phyloP scores from a whole-genome alignment of 2,797 vertebrate genomes.

The Channa striata region DNA sequence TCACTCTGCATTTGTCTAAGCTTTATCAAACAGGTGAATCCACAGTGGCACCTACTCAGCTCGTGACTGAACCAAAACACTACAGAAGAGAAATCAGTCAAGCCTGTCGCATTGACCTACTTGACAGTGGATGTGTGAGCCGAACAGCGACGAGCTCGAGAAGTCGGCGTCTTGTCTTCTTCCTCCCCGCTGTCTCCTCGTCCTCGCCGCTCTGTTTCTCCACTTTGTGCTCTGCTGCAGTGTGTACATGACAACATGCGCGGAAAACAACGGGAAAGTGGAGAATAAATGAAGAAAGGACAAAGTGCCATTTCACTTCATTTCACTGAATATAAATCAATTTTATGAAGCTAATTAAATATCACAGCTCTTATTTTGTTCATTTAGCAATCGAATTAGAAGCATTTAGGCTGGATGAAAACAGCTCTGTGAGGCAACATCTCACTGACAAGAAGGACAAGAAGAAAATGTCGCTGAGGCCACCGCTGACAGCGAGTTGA shows the following conservation, averaged over 20 bases:
- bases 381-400: slow-evolving; percentile 41
- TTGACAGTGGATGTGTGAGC: slow-evolving; percentile 67
- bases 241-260: slow-evolving; percentile 17
- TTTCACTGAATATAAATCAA: slow-evolving; percentile 31
- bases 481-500: slow-evolving; percentile 3
- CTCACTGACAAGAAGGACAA: slow-evolving; percentile 2
- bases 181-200: slow-evolving; percentile 25
- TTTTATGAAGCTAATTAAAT: slow-evolving; percentile 44
- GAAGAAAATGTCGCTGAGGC: slow-evolving; percentile 4
- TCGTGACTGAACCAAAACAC: slow-evolving; percentile 58
- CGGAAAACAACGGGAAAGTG: neutral
- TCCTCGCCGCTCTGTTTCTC: slow-evolving; percentile 13
- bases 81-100: slow-evolving; percentile 68
- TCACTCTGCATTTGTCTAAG: slow-evolving; percentile 64
- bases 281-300: slow-evolving; percentile 44
- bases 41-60: slow-evolving; percentile 51
- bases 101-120: slow-evolving; percentile 78
- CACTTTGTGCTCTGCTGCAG: slow-evolving; percentile 7
- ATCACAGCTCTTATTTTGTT: slow-evolving; percentile 37
- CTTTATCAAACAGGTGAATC: slow-evolving; percentile 73
- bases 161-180: slow-evolving; percentile 40
- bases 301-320: slow-evolving; percentile 39
- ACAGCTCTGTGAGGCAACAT: slow-evolving; percentile 10
- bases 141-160: slow-evolving; percentile 51
- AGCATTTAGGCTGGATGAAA: slow-evolving; percentile 22